phyloP scores from a whole-genome alignment of 2,113 vertebrate species.

The Chlamydotis undulata region DNA sequence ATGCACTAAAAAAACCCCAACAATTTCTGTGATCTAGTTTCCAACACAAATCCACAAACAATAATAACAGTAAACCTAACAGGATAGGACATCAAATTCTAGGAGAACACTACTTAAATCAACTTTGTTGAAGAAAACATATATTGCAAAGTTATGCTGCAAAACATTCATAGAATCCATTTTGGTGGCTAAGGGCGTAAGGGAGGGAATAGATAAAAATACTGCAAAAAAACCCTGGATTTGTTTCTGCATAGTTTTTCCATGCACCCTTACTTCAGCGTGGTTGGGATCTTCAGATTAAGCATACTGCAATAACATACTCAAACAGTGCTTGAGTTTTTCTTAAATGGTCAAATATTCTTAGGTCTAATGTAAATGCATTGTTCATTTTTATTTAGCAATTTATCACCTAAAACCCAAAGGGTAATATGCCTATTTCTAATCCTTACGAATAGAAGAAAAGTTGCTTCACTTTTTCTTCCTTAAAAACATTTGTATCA shows the following conservation, averaged over 20 bases:
- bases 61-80: neutral
- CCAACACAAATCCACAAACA: neutral
- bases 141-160: neutral
- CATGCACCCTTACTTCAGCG: neutral
- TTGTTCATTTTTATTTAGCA: neutral
- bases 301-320: neutral
- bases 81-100: neutral
- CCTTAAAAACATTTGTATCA: neutral
- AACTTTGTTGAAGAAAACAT: neutral
- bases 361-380: neutral
- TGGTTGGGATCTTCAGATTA: neutral
- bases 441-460: neutral
- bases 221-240: neutral
- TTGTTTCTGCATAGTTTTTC: neutral
- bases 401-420: neutral
- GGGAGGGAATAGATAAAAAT: neutral
- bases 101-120: neutral
- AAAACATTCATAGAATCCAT: neutral
- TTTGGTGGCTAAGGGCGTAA: neutral
- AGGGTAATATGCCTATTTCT: neutral
- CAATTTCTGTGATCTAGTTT: neutral
- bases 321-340: neutral
- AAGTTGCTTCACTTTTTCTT: neutral
- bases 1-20: neutral
- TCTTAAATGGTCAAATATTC: neutral